These are phyloP conservation scores for Scomber colias DNA, from an alignment of 2,113 vertebrate species.

Conservation along the genomic window DNA sequence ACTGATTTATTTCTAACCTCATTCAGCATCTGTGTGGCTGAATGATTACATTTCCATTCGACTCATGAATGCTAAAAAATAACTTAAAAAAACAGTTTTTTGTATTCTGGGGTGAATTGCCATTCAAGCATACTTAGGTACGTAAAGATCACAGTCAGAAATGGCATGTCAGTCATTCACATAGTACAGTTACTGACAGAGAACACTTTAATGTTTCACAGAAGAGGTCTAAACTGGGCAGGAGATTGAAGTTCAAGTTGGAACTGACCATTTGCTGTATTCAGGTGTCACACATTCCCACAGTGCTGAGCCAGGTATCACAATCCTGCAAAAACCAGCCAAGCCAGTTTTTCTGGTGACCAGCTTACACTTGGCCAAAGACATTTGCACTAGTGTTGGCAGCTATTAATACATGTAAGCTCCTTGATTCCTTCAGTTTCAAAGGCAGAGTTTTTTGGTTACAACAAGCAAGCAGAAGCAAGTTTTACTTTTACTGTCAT, in stretches of 20 bases:
- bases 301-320: background rate
- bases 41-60: constrained; percentile 4
- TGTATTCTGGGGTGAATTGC: background rate
- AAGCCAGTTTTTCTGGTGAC: constrained; percentile 12
- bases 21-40: background rate
- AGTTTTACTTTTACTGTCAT: background rate
- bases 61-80: background rate
- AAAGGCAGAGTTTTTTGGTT: background rate
- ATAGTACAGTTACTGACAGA: background rate
- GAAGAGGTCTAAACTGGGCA: background rate
- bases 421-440: background rate
- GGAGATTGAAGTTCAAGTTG: background rate
- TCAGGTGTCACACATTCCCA: background rate
- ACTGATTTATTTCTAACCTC: background rate
- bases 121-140: too few species aligned
- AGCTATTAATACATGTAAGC: background rate
- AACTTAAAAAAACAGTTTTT: background rate
- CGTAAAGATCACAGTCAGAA: too few species aligned
- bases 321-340: background rate
- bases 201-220: background rate
- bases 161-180: background rate
- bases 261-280: background rate
- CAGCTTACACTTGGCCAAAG: background rate
- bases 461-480: background rate
- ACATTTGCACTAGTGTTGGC: background rate